phyloP scores from a whole-genome alignment of 2,888 invertebrate genomes.

The Petrolisthes manimaculis region DNA sequence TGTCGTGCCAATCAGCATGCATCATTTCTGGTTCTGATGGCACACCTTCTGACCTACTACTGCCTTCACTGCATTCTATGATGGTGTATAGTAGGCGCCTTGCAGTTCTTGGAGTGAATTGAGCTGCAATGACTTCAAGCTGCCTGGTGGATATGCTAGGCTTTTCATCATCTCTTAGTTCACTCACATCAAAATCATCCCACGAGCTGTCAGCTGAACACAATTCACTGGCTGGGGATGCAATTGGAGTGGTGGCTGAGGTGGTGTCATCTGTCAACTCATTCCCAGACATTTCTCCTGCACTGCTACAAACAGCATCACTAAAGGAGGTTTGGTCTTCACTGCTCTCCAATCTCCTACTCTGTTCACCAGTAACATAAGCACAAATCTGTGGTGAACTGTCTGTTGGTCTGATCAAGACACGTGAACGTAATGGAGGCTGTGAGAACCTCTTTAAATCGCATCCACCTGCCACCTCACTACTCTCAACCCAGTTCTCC shows the following conservation, averaged over 20 bases:
- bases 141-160: slow-evolving; percentile 26
- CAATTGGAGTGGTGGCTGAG: slow-evolving; percentile 22
- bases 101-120: slow-evolving; percentile 54
- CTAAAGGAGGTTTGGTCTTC: background rate
- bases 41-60: slow-evolving; percentile 59
- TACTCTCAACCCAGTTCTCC: slow-evolving; percentile 25
- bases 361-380: no score
- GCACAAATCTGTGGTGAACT: no score
- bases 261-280: background rate
- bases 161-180: slow-evolving; percentile 7
- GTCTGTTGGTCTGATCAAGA: no score
- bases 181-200: slow-evolving; percentile 51
- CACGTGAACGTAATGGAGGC: no score
- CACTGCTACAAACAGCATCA: background rate
- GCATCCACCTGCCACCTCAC: no score
- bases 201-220: slow-evolving; percentile 51
- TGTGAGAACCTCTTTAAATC: no score
- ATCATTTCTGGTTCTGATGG: slow-evolving; percentile 60
- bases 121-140: slow-evolving; percentile 33
- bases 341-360: no score
- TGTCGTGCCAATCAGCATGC: slow-evolving; percentile 63
- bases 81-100: slow-evolving; percentile 45
- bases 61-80: slow-evolving; percentile 64
- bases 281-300: background rate
- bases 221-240: slow-evolving; percentile 45